Percentiles rank a stretch among this genome's conserved stretches.
Evolutionary conservation across 1,140 invertebrate genomes (phyloP).

Genomic region (Zaprionus tsacasi): DNA sequence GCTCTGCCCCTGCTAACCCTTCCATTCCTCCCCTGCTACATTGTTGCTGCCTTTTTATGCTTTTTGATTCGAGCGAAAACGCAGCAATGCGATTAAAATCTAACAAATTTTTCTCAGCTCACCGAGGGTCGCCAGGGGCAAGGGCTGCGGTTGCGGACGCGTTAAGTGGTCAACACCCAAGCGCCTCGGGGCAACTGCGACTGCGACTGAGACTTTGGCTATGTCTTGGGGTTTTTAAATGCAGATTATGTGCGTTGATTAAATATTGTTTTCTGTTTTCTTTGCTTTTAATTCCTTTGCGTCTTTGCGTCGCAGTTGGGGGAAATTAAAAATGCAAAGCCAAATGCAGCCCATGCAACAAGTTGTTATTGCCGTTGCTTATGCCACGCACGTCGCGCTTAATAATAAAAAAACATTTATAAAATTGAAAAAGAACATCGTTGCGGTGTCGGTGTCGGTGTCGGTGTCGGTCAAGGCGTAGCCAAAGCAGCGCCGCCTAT

Average conservation of each 20-base stretch:
- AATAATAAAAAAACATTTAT: slow-evolving; percentile 69
- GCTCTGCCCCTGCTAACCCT: background rate
- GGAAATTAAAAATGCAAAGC: slow-evolving; percentile 67
- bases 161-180: slow-evolving; percentile 81
- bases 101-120: slow-evolving; percentile 62
- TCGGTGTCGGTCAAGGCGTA: slow-evolving; percentile 50
- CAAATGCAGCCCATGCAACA: slow-evolving; percentile 60
- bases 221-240: slow-evolving; percentile 69
- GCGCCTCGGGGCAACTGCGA: slow-evolving; percentile 26
- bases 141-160: slow-evolving; percentile 35
- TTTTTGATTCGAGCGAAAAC: slow-evolving; percentile 44
- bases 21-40: background rate
- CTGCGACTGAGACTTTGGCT: background rate
- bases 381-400: slow-evolving; percentile 64
- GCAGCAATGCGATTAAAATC: slow-evolving; percentile 68
- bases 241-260: slow-evolving; percentile 81
- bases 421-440: slow-evolving; percentile 49
- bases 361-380: background rate
- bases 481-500: slow-evolving; percentile 55
- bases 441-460: slow-evolving; percentile 21
- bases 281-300: slow-evolving; percentile 68
- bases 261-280: slow-evolving; percentile 63
- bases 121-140: background rate
- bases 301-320: slow-evolving; percentile 30
- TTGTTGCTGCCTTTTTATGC: slow-evolving; percentile 1